Percentiles rank a stretch among this genome's conserved stretches.
These are phyloP conservation scores for Micoletzkya japonica DNA, from an alignment of 2,888 invertebrate species.

Conservation along the genomic window DNA sequence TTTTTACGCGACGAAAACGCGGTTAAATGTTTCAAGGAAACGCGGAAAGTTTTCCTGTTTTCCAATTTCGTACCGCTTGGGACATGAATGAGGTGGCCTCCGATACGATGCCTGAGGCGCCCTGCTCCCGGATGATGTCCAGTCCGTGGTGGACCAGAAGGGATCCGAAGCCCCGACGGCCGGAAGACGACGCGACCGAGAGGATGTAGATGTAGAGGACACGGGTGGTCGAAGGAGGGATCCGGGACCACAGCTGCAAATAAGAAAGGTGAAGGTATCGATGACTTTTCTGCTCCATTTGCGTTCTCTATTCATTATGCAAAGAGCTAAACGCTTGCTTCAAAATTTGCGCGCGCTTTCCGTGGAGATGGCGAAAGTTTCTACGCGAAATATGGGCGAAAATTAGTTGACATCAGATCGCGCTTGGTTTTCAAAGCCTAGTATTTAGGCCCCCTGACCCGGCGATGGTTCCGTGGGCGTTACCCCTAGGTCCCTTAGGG, in stretches of 20 bases:
- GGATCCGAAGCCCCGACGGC: constrained; percentile 13
- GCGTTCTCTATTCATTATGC: background rate
- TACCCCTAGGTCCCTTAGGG: no score
- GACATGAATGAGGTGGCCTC: constrained; percentile 18
- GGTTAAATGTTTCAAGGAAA: background rate
- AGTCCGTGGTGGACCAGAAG: constrained; percentile 12
- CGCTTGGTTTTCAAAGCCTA: no score
- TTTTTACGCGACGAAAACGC: no score
- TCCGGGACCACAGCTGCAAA: constrained; percentile 8
- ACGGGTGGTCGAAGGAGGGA: background rate
- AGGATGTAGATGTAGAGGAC: constrained; percentile 15
- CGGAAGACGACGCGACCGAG: background rate
- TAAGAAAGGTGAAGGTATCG: background rate
- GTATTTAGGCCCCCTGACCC: no score
- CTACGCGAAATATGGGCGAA: no score
- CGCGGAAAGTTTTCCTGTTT: no score
- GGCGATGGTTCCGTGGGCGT: no score
- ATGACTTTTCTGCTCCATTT: background rate
- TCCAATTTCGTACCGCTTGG: constrained; percentile 7
- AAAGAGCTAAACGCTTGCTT: no score
- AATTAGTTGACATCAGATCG: no score
- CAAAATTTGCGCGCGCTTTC: no score
- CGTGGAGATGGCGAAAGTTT: no score
- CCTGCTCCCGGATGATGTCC: background rate
- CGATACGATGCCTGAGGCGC: constrained; percentile 1